Base-by-base conservation (phyloP, 2,797 vertebrate genomes). In the Takifugu rubripes region DNA sequence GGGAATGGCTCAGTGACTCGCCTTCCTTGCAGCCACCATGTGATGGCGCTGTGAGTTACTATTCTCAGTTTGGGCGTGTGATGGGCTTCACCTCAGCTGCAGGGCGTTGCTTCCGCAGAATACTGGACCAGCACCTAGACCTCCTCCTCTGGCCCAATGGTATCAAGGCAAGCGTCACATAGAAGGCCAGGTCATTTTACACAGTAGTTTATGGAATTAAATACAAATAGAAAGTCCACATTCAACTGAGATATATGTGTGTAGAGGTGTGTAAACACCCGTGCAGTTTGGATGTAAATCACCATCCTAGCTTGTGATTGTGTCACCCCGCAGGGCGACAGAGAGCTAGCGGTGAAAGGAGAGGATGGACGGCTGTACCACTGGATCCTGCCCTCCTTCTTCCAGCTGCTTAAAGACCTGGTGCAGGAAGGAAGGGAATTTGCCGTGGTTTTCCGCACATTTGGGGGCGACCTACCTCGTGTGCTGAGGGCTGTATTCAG, bases 301-400 rank as follows among this genome's bases (percentile, higher is more conserved):
- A 21, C 21, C 21, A 21, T 21, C 21, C 21, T 21, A 21, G 21
- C 21, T 21, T 21, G 1, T 36, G 42, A 2, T 52, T 47, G 1
- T 54, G 27, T 24, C 47, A 21, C 43, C 49, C 56, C 44, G 33
- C 77, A 89, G 80, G 82, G 52, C 2, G 88, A 94, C 79, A 65
- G 74, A 8, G 74, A 82, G 46, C 79, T 97, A 59, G 85, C 90
- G 0, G 77, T 92, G 0, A 85, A 47, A 17, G 94, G 84, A 0
- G 93, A 93, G 55, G 74, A 86, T 1, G 86, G 88, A 4, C 80
- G 72, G 2, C 64, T 82, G 31, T 96, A 94, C 83, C 92, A 97
- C 84, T 90, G 93, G 78, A 90, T 97, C 65, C 85, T 97, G 2
- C 95, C 95, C 3, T 89, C 94, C 71, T 96, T 97, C 84, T 94